These are phyloP conservation scores for Cyclopterus lumpus DNA, from an alignment of 2,797 vertebrate genomes.

Conservation along the genomic window DNA sequence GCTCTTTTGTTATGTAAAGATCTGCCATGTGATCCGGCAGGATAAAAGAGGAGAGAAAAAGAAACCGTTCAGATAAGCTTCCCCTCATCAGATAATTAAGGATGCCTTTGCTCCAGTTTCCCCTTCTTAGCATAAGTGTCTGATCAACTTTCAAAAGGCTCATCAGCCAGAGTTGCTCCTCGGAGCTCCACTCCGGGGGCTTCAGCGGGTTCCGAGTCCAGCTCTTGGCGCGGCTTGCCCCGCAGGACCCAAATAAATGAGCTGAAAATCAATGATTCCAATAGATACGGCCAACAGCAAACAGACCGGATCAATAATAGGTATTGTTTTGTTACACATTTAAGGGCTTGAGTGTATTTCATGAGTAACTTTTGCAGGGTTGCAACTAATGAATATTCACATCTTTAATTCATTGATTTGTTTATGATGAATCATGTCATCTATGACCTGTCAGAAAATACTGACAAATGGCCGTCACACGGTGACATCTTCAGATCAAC, in stretches of 20 bases:
- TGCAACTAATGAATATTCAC: slow-evolving; percentile 7
- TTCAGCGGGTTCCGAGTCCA: slow-evolving; percentile 28
- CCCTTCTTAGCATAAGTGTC: slow-evolving; percentile 84
- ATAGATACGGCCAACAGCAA: slow-evolving; percentile 8
- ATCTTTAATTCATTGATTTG: background rate
- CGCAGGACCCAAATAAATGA: slow-evolving; percentile 33
- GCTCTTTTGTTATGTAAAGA: slow-evolving; percentile 89
- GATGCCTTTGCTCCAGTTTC: slow-evolving; percentile 85
- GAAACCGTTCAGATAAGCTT: slow-evolving; percentile 87
- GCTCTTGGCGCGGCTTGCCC: slow-evolving; percentile 14
- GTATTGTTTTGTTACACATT: slow-evolving; percentile 30
- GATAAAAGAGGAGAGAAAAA: slow-evolving; percentile 85
- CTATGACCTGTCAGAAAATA: background rate
- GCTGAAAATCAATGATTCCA: slow-evolving; percentile 30
- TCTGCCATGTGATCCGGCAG: slow-evolving; percentile 80
- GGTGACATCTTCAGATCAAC: background rate
- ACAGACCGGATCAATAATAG: slow-evolving; percentile 5
- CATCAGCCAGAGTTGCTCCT: slow-evolving; percentile 76
- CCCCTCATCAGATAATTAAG: slow-evolving; percentile 84
- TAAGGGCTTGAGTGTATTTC: slow-evolving; percentile 7
- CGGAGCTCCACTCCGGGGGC: slow-evolving; percentile 42
- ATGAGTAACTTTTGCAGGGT: background rate
- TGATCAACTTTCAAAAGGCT: slow-evolving; percentile 87
- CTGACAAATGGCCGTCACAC: background rate
- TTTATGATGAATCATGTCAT: background rate